A percentile compares a stretch with the other conserved stretches of the same genome.
These are phyloP conservation scores for Seladonia tumulorum DNA, from an alignment of 2,888 invertebrate genomes.

Conservation along the genomic window DNA sequence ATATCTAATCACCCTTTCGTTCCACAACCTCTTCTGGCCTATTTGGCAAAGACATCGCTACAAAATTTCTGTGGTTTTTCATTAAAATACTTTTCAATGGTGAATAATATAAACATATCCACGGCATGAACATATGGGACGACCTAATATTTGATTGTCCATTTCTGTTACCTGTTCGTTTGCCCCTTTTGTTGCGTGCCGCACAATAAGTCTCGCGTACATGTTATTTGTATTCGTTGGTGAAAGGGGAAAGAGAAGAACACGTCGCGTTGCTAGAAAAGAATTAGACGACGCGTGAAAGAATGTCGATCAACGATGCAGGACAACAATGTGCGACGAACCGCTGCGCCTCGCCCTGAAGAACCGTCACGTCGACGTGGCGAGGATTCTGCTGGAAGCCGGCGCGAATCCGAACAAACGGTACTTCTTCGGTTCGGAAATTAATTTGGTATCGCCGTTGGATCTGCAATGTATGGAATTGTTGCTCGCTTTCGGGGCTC, in stretches of 20 bases:
- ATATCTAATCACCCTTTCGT: no score
- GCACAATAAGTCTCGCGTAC: background rate
- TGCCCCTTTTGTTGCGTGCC: background rate
- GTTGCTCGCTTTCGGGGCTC: constrained; percentile 93
- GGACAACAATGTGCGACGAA: constrained; percentile 92
- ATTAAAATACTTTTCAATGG: no score
- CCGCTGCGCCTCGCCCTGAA: constrained; percentile 95
- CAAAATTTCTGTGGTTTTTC: no score
- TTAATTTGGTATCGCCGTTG: constrained; percentile 92
- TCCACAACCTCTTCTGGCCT: no score
- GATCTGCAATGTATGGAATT: constrained; percentile 93
- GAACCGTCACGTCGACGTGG: constrained; percentile 92
- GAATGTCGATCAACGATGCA: constrained; percentile 44
- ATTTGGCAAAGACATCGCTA: no score
- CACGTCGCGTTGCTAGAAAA: background rate
- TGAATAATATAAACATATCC: no score
- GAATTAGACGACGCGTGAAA: background rate
- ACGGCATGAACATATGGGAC: no score
- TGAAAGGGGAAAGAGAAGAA: background rate
- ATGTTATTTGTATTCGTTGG: background rate
- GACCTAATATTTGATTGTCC: background rate
- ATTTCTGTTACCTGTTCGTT: background rate
- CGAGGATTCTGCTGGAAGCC: constrained; percentile 90
- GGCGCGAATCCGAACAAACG: constrained; percentile 96
- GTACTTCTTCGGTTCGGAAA: constrained; percentile 96